A percentile compares a stretch with the other conserved stretches of the same genome.
Conservation (phyloP, 2,797 vertebrate species). For the Myotis planiceps region DNA sequence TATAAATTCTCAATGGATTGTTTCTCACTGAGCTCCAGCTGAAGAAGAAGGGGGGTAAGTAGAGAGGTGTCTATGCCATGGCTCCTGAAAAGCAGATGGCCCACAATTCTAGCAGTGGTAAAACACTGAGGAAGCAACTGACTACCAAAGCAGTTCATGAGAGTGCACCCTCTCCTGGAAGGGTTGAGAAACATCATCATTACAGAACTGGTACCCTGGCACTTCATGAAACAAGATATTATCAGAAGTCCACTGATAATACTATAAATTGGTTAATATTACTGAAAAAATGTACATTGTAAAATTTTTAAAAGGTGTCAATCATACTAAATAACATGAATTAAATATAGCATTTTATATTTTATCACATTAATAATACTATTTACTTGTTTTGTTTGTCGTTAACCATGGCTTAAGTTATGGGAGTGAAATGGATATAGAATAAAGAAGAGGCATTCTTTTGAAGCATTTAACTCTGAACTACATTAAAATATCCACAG, state of each 20-base stretch:
- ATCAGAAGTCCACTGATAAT: neutral
- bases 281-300: neutral
- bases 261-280: neutral
- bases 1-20: too few species aligned
- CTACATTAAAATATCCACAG: neutral
- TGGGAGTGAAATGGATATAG: neutral
- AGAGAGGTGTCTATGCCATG: neutral
- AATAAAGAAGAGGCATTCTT: neutral
- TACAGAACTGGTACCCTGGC: neutral
- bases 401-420: neutral
- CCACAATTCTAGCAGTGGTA: accelerated
- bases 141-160: neutral
- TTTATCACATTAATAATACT: neutral
- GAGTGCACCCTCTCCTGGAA: neutral
- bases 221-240: neutral
- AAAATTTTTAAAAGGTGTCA: neutral
- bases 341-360: neutral
- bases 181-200: neutral
- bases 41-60: neutral
- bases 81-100: neutral
- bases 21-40: neutral
- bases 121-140: neutral
- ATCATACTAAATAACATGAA: neutral
- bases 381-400: neutral
- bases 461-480: neutral